phyloP scores from a whole-genome alignment of 2,797 vertebrate species.

The Saxicola maurus region DNA sequence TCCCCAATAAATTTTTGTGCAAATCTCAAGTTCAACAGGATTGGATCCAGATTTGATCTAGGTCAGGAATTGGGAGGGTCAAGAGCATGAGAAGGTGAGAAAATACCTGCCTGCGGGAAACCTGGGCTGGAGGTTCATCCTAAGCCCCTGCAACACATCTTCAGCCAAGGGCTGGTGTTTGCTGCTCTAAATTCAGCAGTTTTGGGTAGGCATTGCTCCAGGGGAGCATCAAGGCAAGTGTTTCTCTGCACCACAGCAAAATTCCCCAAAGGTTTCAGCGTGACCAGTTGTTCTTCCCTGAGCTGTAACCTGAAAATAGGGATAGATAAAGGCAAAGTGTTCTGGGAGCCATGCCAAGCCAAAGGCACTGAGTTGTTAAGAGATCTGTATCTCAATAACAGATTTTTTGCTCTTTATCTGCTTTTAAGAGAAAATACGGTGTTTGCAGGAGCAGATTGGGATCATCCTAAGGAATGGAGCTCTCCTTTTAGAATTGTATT shows the following conservation, averaged over 20 bases:
- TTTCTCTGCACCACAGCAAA: fast-evolving
- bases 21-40: neutral
- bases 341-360: conserved; percentile 69
- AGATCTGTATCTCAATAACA: conserved; percentile 67
- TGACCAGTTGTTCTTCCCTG: conserved; percentile 40
- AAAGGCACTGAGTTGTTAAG: conserved; percentile 69
- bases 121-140: neutral
- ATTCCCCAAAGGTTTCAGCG: neutral
- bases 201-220: fast-evolving
- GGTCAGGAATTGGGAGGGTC: neutral
- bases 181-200: neutral
- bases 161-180: fast-evolving
- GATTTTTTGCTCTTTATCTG: conserved; percentile 69
- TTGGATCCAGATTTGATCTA: neutral
- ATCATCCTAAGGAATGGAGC: conserved; percentile 52
- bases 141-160: neutral
- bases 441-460: conserved; percentile 51
- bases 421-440: conserved; percentile 55
- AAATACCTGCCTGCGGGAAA: neutral
- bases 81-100: neutral
- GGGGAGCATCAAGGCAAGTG: fast-evolving
- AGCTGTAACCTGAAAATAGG: conserved; percentile 71
- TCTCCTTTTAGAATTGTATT: conserved; percentile 25
- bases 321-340: conserved; percentile 69
- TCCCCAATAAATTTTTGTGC: neutral